These are phyloP conservation scores for Aleiodes leptofemur DNA, from an alignment of 2,888 invertebrate species.

Conservation along the genomic window DNA sequence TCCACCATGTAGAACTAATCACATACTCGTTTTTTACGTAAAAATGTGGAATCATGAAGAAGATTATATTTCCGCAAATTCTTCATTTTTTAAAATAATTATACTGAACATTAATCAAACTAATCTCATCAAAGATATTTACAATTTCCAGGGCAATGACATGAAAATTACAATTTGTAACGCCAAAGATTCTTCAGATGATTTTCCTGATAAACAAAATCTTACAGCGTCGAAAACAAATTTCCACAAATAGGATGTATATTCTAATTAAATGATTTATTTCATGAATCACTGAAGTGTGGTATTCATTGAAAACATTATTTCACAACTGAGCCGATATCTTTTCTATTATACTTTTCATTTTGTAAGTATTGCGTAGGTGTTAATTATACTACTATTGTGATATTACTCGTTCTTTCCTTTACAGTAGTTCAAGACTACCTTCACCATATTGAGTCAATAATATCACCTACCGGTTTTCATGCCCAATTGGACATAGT, in stretches of 20 bases:
- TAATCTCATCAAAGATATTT: conserved; percentile 34
- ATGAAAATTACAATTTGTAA: too few relatives aligned
- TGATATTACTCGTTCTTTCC: conserved; percentile 56
- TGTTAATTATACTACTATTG: conserved; percentile 26
- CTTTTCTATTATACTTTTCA: too few relatives aligned
- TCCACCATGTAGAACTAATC: conserved; percentile 43
- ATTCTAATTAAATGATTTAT: too few relatives aligned
- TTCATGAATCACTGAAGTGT: too few relatives aligned
- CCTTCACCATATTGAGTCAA: conserved; percentile 70
- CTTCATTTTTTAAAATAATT: conserved; percentile 4
- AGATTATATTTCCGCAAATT: conserved; percentile 25
- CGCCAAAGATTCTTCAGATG: too few relatives aligned
- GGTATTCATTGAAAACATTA: too few relatives aligned
- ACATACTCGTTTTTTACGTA: conserved; percentile 20
- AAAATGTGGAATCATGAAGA: conserved; percentile 21
- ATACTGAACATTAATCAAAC: conserved; percentile 45
- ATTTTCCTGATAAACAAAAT: too few relatives aligned
- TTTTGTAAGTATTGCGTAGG: too few relatives aligned
- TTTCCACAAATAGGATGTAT: too few relatives aligned
- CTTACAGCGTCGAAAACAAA: too few relatives aligned
- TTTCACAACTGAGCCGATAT: too few relatives aligned
- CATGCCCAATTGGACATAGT: conserved; percentile 40
- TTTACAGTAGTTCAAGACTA: conserved; percentile 61
- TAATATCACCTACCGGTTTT: conserved; percentile 68
- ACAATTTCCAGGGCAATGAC: too few relatives aligned